Conservation (phyloP, 2,888 invertebrate species). For the Kryphioiulus occultus region DNA sequence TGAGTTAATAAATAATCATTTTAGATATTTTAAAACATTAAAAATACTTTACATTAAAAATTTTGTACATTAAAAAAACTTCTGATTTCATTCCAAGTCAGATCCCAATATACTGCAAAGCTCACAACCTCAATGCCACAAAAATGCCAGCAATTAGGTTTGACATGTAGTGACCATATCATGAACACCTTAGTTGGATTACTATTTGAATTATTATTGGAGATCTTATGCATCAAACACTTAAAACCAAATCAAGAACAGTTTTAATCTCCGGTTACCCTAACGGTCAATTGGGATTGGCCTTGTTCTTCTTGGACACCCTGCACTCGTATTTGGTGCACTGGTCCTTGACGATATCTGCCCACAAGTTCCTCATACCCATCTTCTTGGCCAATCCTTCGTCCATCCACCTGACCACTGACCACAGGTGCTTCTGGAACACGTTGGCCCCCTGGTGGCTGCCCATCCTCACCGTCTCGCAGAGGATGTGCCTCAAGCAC, state of each 20-base stretch:
- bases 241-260: neutral
- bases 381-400: conserved; percentile 42
- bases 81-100: too few relatives aligned
- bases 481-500: conserved; percentile 48
- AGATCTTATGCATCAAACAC: neutral
- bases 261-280: neutral
- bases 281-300: neutral
- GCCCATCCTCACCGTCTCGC: conserved; percentile 48
- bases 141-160: too few relatives aligned
- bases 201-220: too few relatives aligned
- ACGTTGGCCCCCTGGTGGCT: conserved; percentile 49
- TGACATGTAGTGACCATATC: too few relatives aligned
- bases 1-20: too few relatives aligned
- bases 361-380: conserved; percentile 45
- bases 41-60: too few relatives aligned
- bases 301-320: neutral
- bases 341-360: conserved; percentile 13
- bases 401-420: conserved; percentile 42
- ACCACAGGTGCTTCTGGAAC: conserved; percentile 51
- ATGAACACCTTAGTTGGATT: too few relatives aligned
- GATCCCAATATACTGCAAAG: too few relatives aligned
- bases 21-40: too few relatives aligned
- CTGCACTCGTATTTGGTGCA: conserved; percentile 28
- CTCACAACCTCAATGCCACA: too few relatives aligned
- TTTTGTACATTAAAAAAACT: too few relatives aligned